Evolutionary conservation across 2,888 invertebrate species (phyloP), one percentile per base, ranked within the genome.

Genomic region (Amiota mariae): DNA sequence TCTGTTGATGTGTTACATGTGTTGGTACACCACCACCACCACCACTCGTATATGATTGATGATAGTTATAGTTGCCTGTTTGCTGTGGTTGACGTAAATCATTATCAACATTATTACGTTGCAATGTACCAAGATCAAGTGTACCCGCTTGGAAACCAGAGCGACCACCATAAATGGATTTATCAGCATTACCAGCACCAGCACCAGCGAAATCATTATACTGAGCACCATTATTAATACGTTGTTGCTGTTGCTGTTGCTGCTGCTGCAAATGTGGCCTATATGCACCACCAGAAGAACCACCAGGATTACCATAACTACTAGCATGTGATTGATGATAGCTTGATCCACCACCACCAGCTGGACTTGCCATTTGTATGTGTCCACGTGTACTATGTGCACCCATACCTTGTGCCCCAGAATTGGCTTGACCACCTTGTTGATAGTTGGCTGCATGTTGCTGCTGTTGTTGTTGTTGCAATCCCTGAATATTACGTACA

Each of bases 101-200:
- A n/a, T 89, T 87, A 76, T 90, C 90, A 13, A 88, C 87, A 76
- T 88, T 89, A 20, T 80, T 85, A 1, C 88, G 85, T 66, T 82
- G 77, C 0, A 89, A 57, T 12, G 78, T 77, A 20, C 87, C 89
- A 72, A 90, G 75, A 73, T 90, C 90, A 0, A 90, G 71, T 0
- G 87, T 84, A 20, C 87, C 86, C 2, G 87, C 74, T 24, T 85
- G 89, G 77, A 90, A 89, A 47, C 88, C 87, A 74, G 81, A 86
- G 12, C 79, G 81, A 20, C 84, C 82, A 48, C 77, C 82, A 46
- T 79, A 81, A 13, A 77, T 75, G 6, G 85, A 80, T 24, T 85
- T 85, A 56, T 82, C 82, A 1, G 76, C 76, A 24, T 70, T 75
- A 11, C 59, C 59, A 59, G 77, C 80, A 1, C 77, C 78, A 4